Conservation (phyloP, 2,113 vertebrate genomes). For the Hemibagrus wyckioides region DNA sequence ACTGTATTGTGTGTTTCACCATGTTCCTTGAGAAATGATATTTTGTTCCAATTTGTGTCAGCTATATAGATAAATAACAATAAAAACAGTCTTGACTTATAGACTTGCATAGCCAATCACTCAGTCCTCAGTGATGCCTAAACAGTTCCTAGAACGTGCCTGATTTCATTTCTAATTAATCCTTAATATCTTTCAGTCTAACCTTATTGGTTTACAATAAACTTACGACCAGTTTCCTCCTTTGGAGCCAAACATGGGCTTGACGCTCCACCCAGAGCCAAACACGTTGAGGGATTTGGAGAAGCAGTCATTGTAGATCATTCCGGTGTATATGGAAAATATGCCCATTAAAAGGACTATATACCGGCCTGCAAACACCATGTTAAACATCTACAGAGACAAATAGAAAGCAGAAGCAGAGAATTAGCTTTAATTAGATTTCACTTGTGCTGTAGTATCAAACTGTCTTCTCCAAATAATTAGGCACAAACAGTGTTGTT, state of each 20-base stretch:
- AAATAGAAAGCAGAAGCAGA: background rate
- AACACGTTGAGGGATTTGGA: slow-evolving; percentile 97
- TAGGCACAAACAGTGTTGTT: background rate
- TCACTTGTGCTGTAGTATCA: background rate
- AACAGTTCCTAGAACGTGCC: background rate
- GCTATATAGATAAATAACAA: too few relatives aligned
- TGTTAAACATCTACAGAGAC: slow-evolving; percentile 88
- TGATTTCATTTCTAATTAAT: background rate
- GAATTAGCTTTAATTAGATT: background rate
- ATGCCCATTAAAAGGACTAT: slow-evolving; percentile 95
- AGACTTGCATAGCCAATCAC: background rate
- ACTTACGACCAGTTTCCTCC: slow-evolving; percentile 94
- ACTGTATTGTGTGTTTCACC: background rate
- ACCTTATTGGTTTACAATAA: background rate
- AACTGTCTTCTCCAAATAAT: background rate
- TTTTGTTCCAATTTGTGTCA: too few relatives aligned
- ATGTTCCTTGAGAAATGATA: too few relatives aligned
- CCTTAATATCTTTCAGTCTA: background rate
- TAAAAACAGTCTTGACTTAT: too few relatives aligned
- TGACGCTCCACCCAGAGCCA: slow-evolving; percentile 93
- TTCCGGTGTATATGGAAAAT: slow-evolving; percentile 93
- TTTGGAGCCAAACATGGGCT: slow-evolving; percentile 84
- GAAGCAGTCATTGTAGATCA: slow-evolving; percentile 99
- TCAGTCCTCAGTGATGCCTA: background rate
- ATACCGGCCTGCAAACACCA: slow-evolving; percentile 92